These are phyloP conservation scores for Xenopus borealis DNA, from an alignment of 2,113 vertebrate genomes.

Conservation along the genomic window DNA sequence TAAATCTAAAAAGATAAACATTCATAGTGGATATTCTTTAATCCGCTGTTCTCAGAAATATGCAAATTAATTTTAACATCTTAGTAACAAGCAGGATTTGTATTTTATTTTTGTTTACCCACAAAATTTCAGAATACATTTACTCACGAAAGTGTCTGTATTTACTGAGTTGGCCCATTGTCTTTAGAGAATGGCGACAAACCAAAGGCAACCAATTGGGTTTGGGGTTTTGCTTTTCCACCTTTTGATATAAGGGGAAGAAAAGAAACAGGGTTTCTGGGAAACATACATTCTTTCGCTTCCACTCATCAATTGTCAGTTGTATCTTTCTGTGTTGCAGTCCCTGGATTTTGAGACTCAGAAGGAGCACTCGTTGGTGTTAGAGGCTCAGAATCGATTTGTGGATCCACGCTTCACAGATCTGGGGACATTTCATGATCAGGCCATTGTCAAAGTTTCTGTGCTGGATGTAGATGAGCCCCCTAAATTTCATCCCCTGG, in stretches of 20 bases:
- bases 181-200: no score
- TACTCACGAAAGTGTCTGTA: no score
- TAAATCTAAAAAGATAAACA: not conserved
- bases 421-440: conserved; percentile 90
- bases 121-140: no score
- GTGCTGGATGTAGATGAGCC: conserved; percentile 90
- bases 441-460: conserved; percentile 86
- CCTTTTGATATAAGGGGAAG: no score
- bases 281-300: no score
- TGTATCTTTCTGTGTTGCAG: conserved; percentile 57
- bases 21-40: not conserved
- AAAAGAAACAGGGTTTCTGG: no score
- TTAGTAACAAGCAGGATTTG: not conserved
- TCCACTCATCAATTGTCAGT: not conserved
- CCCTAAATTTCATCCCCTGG: conserved; percentile 80
- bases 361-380: conserved; percentile 84
- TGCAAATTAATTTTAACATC: not conserved
- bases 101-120: not conserved
- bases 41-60: conserved; percentile 14
- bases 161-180: no score
- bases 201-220: no score
- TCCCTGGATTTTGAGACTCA: conserved; percentile 88
- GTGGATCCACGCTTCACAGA: conserved; percentile 88
- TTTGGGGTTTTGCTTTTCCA: no score
- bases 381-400: conserved; percentile 95